These are phyloP conservation scores for Diadumene lineata DNA, from an alignment of 92 coral and sea anemone species.

Conservation along the genomic window DNA sequence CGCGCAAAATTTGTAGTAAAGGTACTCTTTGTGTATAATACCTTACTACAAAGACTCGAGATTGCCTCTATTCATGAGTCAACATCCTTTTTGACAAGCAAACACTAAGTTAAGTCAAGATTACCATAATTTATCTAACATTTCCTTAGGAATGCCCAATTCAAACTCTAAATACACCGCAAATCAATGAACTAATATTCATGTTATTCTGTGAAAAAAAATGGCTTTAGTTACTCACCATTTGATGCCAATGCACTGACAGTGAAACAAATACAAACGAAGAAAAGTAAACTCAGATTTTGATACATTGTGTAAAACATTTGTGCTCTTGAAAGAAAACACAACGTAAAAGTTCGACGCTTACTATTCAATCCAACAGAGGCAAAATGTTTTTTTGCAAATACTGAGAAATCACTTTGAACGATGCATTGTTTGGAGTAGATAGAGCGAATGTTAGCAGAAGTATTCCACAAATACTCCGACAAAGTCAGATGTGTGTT, in stretches of 20 bases:
- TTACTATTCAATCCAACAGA: too few relatives aligned
- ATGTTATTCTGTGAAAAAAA: background rate
- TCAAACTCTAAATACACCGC: background rate
- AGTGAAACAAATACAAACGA: background rate
- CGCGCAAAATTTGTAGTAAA: too few relatives aligned
- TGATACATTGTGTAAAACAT: too few relatives aligned
- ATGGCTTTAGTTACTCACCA: background rate
- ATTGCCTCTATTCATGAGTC: too few relatives aligned
- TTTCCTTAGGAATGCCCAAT: background rate
- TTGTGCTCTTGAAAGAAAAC: too few relatives aligned
- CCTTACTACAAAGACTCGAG: too few relatives aligned
- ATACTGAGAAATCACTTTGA: too few relatives aligned
- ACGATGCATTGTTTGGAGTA: too few relatives aligned
- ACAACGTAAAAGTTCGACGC: too few relatives aligned
- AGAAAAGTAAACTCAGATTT: background rate
- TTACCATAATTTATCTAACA: background rate
- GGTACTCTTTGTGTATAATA: too few relatives aligned
- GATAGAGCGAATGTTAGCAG: background rate
- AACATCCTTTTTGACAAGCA: background rate
- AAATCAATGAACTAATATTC: too few relatives aligned
- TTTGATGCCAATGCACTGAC: background rate
- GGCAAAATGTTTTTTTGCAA: too few relatives aligned
- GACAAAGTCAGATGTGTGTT: slow-evolving; percentile 12
- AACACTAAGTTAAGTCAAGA: background rate
- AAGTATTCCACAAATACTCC: background rate